These are phyloP conservation scores for Cephonodes hylas DNA, from an alignment of 2,888 invertebrate species.

Conservation along the genomic window DNA sequence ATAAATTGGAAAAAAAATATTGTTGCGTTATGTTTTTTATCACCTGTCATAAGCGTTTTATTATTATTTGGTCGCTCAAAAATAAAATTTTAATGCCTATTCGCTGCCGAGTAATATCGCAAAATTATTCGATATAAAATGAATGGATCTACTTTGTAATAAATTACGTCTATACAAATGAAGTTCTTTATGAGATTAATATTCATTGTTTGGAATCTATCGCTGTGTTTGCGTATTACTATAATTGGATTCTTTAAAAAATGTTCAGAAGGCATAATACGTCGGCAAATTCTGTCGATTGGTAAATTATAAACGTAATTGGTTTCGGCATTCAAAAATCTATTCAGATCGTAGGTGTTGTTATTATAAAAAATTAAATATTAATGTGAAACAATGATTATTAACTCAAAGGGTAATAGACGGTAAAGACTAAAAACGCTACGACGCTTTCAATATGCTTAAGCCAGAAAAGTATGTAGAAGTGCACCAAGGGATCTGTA, in stretches of 20 bases:
- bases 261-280: neutral
- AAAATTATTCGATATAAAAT: constrained; percentile 53
- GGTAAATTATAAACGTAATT: too few species aligned
- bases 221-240: neutral
- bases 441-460: too few species aligned
- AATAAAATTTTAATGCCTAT: constrained; percentile 69
- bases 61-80: constrained; percentile 72
- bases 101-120: constrained; percentile 56
- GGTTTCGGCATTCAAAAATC: too few species aligned
- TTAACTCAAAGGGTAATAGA: too few species aligned
- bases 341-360: too few species aligned
- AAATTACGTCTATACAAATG: constrained; percentile 33
- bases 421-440: too few species aligned
- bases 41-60: constrained; percentile 71
- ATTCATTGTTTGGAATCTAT: neutral
- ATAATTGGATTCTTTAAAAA: neutral
- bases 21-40: constrained; percentile 66
- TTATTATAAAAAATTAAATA: too few species aligned
- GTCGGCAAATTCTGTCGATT: neutral
- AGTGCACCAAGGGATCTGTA: too few species aligned
- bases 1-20: constrained; percentile 73
- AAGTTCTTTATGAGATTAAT: constrained; percentile 14
- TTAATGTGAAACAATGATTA: too few species aligned
- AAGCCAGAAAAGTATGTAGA: too few species aligned
- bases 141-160: constrained; percentile 39